These are phyloP conservation scores for Tetragnatha versicolor DNA, from an alignment of 1,140 invertebrate genomes.

Conservation along the genomic window DNA sequence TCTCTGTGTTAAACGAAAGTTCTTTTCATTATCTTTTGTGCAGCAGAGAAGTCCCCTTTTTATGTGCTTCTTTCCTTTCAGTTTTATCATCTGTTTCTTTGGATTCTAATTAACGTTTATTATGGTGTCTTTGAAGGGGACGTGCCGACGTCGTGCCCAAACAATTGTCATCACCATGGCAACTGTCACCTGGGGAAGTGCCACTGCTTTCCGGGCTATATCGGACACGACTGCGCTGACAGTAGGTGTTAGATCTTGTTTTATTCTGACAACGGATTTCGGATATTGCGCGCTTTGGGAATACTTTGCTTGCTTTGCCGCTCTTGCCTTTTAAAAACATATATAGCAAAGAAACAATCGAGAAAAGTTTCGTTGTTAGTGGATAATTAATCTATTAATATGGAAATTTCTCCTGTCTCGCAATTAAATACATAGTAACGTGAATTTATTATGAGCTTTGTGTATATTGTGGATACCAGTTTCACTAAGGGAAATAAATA, in stretches of 20 bases:
- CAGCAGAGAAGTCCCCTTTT: constrained; percentile 24
- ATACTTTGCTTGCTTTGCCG: too few relatives aligned
- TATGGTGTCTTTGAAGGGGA: constrained; percentile 69
- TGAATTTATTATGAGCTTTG: too few relatives aligned
- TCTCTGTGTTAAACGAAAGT: constrained; percentile 19
- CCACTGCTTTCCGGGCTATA: constrained; percentile 94
- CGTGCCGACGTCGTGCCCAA: constrained; percentile 93
- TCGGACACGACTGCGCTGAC: constrained; percentile 94
- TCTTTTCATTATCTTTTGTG: constrained; percentile 31
- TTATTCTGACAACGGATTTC: neutral
- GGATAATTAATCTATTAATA: too few relatives aligned
- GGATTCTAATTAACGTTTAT: constrained; percentile 53
- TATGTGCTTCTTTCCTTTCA: constrained; percentile 33
- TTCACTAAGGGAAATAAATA: too few relatives aligned
- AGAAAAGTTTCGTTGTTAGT: neutral
- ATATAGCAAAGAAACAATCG: neutral
- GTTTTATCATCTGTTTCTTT: constrained; percentile 48
- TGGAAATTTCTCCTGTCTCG: too few relatives aligned
- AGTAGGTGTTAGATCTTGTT: constrained; percentile 71
- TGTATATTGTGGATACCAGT: too few relatives aligned
- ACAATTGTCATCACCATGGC: constrained; percentile 95
- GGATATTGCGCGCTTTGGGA: neutral
- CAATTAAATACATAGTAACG: too few relatives aligned
- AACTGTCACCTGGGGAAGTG: constrained; percentile 94
- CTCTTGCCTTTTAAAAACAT: too few relatives aligned